These are phyloP conservation scores for Trichogramma evanescens DNA, from an alignment of 2,888 invertebrate genomes.

Conservation along the genomic window DNA sequence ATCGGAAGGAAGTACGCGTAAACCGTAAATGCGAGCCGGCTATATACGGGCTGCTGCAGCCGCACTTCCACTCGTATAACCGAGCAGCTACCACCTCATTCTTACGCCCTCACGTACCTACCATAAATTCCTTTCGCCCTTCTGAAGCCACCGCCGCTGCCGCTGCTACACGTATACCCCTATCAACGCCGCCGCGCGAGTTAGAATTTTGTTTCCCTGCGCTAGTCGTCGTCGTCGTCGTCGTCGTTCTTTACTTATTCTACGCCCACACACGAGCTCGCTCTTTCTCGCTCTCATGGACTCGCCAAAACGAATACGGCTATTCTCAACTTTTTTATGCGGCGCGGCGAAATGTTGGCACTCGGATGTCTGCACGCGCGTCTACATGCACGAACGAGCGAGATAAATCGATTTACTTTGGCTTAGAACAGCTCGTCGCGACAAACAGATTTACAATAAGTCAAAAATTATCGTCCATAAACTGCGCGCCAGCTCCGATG, in stretches of 20 bases:
- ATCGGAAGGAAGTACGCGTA: conserved; percentile 30
- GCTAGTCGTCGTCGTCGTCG: not conserved
- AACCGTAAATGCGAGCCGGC: conserved; percentile 29
- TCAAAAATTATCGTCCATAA: too few species aligned
- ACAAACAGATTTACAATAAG: too few species aligned
- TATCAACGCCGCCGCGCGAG: conserved; percentile 28
- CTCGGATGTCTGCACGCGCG: not conserved
- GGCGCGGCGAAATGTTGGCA: not conserved
- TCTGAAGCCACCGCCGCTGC: conserved; percentile 11
- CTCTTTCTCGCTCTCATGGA: not conserved
- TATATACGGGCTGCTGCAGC: not conserved
- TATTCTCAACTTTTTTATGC: not conserved
- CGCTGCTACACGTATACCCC: conserved; percentile 9
- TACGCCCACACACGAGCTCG: conserved; percentile 22
- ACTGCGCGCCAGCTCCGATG: too few species aligned
- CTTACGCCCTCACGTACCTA: conserved; percentile 29
- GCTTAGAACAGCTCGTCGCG: too few species aligned
- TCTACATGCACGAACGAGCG: too few species aligned
- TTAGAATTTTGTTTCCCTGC: conserved; percentile 21
- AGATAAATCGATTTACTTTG: too few species aligned
- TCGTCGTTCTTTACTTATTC: conserved; percentile 27
- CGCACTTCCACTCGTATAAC: not conserved
- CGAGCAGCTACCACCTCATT: conserved; percentile 24
- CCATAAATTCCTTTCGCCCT: conserved; percentile 33
- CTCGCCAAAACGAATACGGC: not conserved